Conservation (phyloP, 2,888 invertebrate genomes). For the Apotomis betuletana region DNA sequence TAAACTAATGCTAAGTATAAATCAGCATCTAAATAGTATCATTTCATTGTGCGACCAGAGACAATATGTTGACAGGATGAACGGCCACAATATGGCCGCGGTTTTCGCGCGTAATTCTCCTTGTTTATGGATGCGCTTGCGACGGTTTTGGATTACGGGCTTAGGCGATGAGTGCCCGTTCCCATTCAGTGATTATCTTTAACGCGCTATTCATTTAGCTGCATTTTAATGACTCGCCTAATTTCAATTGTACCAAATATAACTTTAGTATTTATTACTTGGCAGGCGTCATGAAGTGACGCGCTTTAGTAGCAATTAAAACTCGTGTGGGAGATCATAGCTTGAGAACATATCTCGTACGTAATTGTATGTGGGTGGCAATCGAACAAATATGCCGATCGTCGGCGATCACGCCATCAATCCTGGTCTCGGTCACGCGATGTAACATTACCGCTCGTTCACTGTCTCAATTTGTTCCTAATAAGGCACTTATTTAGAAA, state of each 20-base stretch:
- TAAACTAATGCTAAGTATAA: constrained; percentile 74
- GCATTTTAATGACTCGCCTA: constrained; percentile 78
- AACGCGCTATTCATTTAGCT: constrained; percentile 69
- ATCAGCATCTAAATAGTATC: constrained; percentile 77
- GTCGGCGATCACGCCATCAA: constrained; percentile 28
- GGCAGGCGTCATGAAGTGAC: constrained; percentile 66
- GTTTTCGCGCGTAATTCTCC: constrained; percentile 76
- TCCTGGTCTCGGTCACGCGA: constrained; percentile 29
- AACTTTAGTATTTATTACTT: constrained; percentile 79
- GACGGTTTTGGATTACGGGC: constrained; percentile 78
- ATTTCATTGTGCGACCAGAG: constrained; percentile 76
- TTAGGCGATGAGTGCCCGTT: constrained; percentile 77
- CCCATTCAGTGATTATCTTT: constrained; percentile 78
- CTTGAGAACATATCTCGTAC: constrained; percentile 47
- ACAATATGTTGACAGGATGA: constrained; percentile 83
- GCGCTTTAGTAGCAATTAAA: constrained; percentile 74
- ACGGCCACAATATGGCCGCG: constrained; percentile 76
- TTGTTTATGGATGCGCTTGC: constrained; percentile 77
- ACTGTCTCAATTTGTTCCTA: neutral
- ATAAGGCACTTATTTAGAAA: neutral
- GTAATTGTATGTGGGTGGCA: constrained; percentile 43
- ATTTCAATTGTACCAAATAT: constrained; percentile 83
- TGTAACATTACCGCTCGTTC: neutral
- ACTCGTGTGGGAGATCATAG: constrained; percentile 60
- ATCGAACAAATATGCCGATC: constrained; percentile 42